These are phyloP conservation scores for Seira musarum DNA, from an alignment of 2,888 invertebrate species.

Conservation along the genomic window DNA sequence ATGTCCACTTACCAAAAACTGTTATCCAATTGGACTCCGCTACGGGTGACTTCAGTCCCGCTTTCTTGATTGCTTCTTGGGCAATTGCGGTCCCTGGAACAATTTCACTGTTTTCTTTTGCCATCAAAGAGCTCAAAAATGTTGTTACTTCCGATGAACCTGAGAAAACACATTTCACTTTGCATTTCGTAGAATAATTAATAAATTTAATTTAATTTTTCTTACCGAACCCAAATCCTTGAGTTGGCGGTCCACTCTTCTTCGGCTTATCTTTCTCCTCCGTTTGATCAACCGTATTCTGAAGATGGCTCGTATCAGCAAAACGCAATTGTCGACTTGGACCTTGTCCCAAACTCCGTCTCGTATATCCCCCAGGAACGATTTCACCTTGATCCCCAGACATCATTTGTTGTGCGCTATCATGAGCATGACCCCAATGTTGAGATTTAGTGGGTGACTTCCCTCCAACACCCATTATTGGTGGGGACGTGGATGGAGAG, in stretches of 20 bases:
- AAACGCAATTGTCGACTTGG: conserved; percentile 28
- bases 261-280: conserved; percentile 30
- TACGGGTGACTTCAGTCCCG: background rate
- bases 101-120: conserved; percentile 16
- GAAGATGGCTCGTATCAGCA: conserved; percentile 19
- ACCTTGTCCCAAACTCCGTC: conserved; percentile 16
- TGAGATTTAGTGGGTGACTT: conserved; percentile 30
- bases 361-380: conserved; percentile 4
- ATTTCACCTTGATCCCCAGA: background rate
- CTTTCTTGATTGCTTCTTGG: conserved; percentile 27
- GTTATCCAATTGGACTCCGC: conserved; percentile 61
- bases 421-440: conserved; percentile 31
- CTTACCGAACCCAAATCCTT: conserved; percentile 51
- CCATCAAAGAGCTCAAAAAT: conserved; percentile 26
- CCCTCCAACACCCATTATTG: conserved; percentile 21
- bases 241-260: conserved; percentile 36
- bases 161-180: too few relatives aligned
- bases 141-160: conserved; percentile 27
- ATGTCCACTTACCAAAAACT: conserved; percentile 52
- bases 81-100: conserved; percentile 38
- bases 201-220: background rate
- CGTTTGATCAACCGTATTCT: background rate
- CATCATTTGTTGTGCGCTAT: background rate
- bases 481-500: conserved; percentile 41
- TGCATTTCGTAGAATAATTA: background rate